Evolutionary conservation across 37 sponge, comb jelly and placozoan species (phyloP), one percentile per base, ranked within the genome.

Genomic region (Chondrilla cf. caribensis): DNA sequence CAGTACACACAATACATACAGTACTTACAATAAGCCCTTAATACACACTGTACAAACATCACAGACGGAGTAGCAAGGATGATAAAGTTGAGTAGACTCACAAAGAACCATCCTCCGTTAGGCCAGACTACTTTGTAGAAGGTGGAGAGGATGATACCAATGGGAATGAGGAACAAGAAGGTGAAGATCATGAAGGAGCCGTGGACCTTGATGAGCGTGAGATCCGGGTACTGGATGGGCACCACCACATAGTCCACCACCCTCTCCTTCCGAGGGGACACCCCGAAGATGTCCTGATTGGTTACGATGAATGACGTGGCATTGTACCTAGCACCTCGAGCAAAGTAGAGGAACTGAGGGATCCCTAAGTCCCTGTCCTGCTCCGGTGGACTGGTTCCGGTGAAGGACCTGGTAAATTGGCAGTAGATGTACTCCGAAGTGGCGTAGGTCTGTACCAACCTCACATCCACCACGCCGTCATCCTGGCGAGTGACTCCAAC

Each of bases 81-180:
- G n/a, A n/a, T n/a, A n/a, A n/a, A n/a, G n/a, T n/a, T n/a, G n/a
- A n/a, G n/a, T n/a, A 2, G 40, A 76, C 87, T 87, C 39, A 91
- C 92, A 81, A 87, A 85, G 64, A 91, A 91, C 92, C 92, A 91
- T 29, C 81, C 77, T 51, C 88, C 92, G 67, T 81, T 84, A 14
- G 88, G 83, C 71, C 84, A 91, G 0, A 84, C 82, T 14, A 82
- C 58, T 58, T 91, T 87, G 82, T 84, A 91, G 60, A 84, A 87
- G 11, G 83, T 19, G 17, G 92, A 84, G 42, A 91, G 26, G 6
- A 91, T 75, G 7, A 87, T 91, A 7, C 85, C 92, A 31, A 80
- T 58, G 15, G 88, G 87, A 71, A 79, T 77, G 36, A 87, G 66
- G n/a, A 86, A 44, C 11, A 85, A 55, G 83, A 88, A 91, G 0